Conservation (phyloP, 2,113 vertebrate genomes). For the Pollimyrus isidori region DNA sequence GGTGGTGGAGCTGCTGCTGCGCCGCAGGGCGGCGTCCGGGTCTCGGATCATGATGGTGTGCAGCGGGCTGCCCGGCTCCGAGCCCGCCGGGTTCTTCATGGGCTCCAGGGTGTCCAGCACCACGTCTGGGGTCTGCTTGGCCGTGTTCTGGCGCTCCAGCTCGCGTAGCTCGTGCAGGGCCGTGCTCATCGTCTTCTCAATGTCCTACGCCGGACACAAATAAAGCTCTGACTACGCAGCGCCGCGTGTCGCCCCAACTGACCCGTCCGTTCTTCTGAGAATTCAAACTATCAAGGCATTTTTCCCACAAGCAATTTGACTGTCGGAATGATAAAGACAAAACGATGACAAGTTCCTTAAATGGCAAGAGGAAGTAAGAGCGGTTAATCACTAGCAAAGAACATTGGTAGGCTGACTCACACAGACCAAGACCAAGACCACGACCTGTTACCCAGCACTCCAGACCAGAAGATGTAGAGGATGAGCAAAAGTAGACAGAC, state of each 20-base stretch:
- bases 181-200: conserved; percentile 96
- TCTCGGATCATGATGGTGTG: conserved; percentile 96
- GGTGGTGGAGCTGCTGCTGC: conserved; percentile 83
- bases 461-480: neutral
- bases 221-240: neutral
- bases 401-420: neutral
- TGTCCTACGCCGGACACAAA: conserved; percentile 66
- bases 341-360: neutral
- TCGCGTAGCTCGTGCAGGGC: conserved; percentile 91
- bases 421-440: neutral
- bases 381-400: neutral
- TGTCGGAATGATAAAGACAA: neutral
- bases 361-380: neutral
- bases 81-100: conserved; percentile 76
- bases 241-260: too few relatives aligned
- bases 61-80: conserved; percentile 85
- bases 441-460: neutral
- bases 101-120: conserved; percentile 95
- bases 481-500: neutral
- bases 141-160: conserved; percentile 89
- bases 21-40: conserved; percentile 87
- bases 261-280: neutral
- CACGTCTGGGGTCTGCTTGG: conserved; percentile 90
- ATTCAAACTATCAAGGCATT: neutral
- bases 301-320: neutral